Conservation (phyloP, 2,113 vertebrate species). For the Numenius arquata region DNA sequence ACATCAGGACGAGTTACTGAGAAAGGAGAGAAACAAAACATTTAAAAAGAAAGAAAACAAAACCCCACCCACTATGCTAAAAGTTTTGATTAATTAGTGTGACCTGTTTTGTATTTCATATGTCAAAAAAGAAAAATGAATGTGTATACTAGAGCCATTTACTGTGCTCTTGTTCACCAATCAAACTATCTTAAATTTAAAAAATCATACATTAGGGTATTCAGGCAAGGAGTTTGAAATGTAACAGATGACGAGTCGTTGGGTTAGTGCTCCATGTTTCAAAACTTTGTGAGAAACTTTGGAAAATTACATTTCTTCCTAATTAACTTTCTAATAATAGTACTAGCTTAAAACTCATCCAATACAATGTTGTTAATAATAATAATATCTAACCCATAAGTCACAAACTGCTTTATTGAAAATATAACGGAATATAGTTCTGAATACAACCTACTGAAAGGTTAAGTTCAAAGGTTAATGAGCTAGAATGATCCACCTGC, state of each 20-base stretch:
- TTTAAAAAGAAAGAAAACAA: not conserved
- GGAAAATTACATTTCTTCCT: not conserved
- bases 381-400: not conserved
- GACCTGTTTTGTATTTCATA: not conserved
- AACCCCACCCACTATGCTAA: not conserved
- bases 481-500: not conserved
- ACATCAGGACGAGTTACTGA: not conserved
- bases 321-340: not conserved
- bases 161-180: not conserved
- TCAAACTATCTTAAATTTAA: not conserved
- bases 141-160: not conserved
- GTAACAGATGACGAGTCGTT: not conserved
- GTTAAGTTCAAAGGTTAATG: not conserved
- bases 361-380: not conserved
- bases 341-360: not conserved
- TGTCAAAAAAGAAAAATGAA: conserved; percentile 29
- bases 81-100: conserved; percentile 6
- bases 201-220: not conserved
- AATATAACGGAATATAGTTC: not conserved
- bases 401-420: not conserved
- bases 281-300: not conserved
- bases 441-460: not conserved
- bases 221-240: not conserved
- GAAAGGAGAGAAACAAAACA: not conserved
- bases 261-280: not conserved